Conservation (phyloP, 2,888 invertebrate species). For the Ganaspis brasiliensis region DNA sequence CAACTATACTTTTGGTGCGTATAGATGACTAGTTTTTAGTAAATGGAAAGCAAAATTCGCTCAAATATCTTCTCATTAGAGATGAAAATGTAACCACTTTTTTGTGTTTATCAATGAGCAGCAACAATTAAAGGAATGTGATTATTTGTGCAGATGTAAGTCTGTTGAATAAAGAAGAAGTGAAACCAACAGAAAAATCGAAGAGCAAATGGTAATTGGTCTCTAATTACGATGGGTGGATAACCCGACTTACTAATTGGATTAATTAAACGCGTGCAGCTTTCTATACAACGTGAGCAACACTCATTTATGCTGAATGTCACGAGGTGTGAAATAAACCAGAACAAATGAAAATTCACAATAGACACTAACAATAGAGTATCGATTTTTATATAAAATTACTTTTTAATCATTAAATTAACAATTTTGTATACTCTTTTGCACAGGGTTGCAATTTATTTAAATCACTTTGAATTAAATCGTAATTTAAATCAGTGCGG, state of each 20-base stretch:
- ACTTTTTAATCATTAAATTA: no score
- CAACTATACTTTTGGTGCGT: no score
- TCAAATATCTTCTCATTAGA: no score
- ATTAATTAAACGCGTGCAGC: constrained; percentile 38
- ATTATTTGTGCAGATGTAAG: not conserved
- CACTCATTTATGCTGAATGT: constrained; percentile 16
- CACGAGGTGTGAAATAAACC: constrained; percentile 21
- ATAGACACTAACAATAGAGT: constrained; percentile 1
- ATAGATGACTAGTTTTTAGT: no score
- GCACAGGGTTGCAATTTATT: no score
- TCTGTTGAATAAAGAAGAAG: not conserved
- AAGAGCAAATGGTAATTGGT: constrained; percentile 42
- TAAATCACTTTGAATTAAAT: no score
- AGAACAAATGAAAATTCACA: constrained; percentile 13
- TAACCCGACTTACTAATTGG: constrained; percentile 40
- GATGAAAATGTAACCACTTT: no score
- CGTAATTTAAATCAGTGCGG: no score
- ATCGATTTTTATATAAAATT: not conserved
- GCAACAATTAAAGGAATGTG: no score
- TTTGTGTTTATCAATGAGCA: no score
- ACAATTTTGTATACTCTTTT: no score
- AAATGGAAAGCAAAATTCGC: no score
- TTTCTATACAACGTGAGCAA: constrained; percentile 21
- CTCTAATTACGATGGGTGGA: constrained; percentile 42
- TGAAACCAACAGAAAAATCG: constrained; percentile 34